phyloP scores from a whole-genome alignment of 2,113 vertebrate genomes.

The Hemichromis elongatus region DNA sequence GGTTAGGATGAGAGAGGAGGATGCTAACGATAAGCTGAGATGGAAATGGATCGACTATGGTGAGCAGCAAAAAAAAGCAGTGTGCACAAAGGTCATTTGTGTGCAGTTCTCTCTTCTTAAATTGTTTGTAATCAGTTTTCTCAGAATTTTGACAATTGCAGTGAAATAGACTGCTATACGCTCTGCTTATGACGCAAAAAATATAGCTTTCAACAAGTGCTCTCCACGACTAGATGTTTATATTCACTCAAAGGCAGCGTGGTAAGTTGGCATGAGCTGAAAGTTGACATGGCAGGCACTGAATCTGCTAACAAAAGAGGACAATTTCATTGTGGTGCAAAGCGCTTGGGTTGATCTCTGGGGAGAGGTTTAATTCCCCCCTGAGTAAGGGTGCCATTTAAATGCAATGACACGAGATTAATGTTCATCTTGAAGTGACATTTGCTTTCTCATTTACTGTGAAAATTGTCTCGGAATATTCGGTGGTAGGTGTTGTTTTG shows the following conservation, averaged over 20 bases:
- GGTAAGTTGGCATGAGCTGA: background rate
- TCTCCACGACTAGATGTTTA: background rate
- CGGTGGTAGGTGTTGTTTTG: slow-evolving; percentile 18
- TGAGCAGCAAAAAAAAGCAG: background rate
- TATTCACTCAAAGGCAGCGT: background rate
- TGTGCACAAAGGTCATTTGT: background rate
- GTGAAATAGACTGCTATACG: background rate
- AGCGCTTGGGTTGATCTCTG: slow-evolving; percentile 26
- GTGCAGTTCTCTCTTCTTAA: background rate
- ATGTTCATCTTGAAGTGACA: slow-evolving; percentile 53
- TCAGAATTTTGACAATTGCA: background rate
- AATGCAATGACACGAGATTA: slow-evolving; percentile 55
- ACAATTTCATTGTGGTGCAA: background rate
- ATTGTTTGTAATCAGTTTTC: background rate
- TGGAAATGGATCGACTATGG: background rate
- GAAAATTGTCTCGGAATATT: slow-evolving; percentile 41
- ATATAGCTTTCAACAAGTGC: background rate
- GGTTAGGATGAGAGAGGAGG: background rate
- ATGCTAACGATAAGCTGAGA: background rate
- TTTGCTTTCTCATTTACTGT: slow-evolving; percentile 57
- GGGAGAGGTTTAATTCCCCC: slow-evolving; percentile 30
- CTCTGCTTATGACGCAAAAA: background rate
- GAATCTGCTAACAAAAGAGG: background rate
- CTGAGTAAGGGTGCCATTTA: slow-evolving; percentile 43
- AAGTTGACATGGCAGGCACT: background rate